phyloP scores from a whole-genome alignment of 2,797 vertebrate species.

The Varecia variegata region DNA sequence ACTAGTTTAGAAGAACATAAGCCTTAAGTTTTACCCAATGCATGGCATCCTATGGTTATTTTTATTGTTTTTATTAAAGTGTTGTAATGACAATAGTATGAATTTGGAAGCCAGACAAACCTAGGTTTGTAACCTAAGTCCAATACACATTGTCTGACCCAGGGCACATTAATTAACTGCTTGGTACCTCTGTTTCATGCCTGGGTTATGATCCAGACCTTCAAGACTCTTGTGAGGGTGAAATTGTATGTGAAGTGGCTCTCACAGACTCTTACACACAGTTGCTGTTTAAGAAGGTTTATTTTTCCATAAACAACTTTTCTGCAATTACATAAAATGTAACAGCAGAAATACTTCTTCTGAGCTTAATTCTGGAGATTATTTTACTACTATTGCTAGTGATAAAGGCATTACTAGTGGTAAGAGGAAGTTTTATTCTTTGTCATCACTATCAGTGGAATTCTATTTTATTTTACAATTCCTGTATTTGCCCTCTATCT shows the following conservation, averaged over 20 bases:
- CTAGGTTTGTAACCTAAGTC: neutral
- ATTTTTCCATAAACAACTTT: neutral
- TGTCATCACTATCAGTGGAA: neutral
- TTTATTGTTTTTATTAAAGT: slow-evolving; percentile 6
- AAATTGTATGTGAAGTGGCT: neutral
- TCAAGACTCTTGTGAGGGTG: neutral
- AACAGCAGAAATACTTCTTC: neutral
- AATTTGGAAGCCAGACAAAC: neutral
- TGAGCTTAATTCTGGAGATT: neutral
- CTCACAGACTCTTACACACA: neutral
- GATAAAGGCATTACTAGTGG: neutral
- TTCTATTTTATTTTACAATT: neutral
- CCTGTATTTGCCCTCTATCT: neutral
- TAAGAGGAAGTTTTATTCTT: neutral
- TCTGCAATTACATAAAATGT: neutral
- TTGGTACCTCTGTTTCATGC: neutral
- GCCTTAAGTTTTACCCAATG: neutral
- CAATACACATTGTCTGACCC: neutral
- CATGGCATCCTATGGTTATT: neutral
- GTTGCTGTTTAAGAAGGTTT: neutral
- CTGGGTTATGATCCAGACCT: neutral
- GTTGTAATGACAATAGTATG: neutral
- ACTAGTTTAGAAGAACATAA: neutral
- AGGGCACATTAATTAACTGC: neutral
- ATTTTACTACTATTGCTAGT: neutral